Base-by-base conservation (phyloP, 2,797 vertebrate genomes). In the Gallirallus australis region DNA sequence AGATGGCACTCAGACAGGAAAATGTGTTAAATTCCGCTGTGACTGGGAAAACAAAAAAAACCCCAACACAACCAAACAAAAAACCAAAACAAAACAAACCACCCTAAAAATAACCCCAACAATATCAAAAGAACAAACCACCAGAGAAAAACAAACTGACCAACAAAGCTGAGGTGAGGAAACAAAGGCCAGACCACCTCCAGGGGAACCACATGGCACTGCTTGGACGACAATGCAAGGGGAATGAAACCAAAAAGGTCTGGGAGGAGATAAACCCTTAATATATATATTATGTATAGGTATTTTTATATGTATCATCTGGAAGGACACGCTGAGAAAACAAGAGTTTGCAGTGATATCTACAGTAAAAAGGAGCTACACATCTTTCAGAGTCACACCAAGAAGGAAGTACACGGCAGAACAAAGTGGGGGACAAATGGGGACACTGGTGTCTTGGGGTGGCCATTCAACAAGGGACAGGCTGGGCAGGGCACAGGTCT, bases 281-380 rank as follows among this genome's bases (percentile, higher is more conserved):
- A 42, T 47, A 96, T 95, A 97, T 96, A 96, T 97, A 97, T 93
- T 96, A 94, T 96, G 86, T 97, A 97, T 97, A 98, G 97, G 79
- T 96, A 98, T 98, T 98, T 98, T 90, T 98, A 98, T 96, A 96
- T 96, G 97, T 95, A 96, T 97, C 80, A 94, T 96, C 89, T 97
- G 82, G 95, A 96, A 97, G 95, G 94, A 98, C 97, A 98, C 94
- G 60, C 93, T 95, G 89, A 97, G 91, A 96, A 91, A 94, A 89
- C 35, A 7, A 84, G 60, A 94, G 88, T 89, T 96, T 7, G 48
- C 93, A 97, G 92, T 57, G 4, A 65, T 97, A 96, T 95, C 97
- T 98, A 98, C 86, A 96, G 8, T 97, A 93, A 96, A 96, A 97
- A 96, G 93, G 95, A 95, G 93, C 97, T 97, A 97, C 66, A 2